Percentiles rank a stretch among this genome's conserved stretches.
These are phyloP conservation scores for Cnemophilus loriae DNA, from an alignment of 2,113 vertebrate genomes.

Conservation along the genomic window DNA sequence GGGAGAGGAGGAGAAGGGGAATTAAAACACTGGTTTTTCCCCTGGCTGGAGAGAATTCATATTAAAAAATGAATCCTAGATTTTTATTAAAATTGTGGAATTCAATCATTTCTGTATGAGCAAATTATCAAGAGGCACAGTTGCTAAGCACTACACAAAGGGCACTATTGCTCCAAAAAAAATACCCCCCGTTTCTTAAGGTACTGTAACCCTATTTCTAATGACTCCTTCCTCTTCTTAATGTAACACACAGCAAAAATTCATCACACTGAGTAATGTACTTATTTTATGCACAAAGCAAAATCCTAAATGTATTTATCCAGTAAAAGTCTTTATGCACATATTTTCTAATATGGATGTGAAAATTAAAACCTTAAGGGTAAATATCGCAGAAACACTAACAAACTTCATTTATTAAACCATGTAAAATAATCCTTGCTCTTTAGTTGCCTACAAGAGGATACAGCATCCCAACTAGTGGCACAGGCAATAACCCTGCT, in stretches of 20 bases:
- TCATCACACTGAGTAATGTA: slow-evolving; percentile 67
- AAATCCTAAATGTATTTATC: slow-evolving; percentile 59
- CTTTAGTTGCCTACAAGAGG: slow-evolving; percentile 28
- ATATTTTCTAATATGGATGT: slow-evolving; percentile 57
- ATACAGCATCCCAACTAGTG: slow-evolving; percentile 38
- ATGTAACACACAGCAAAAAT: slow-evolving; percentile 33
- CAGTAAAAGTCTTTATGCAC: slow-evolving; percentile 52
- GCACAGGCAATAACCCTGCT: slow-evolving; percentile 55
- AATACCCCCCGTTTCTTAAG: background rate
- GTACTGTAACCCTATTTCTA: background rate
- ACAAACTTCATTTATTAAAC: slow-evolving; percentile 58
- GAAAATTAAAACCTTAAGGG: slow-evolving; percentile 66
- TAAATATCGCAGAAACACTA: slow-evolving; percentile 40
- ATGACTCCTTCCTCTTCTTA: background rate
- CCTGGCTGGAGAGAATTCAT: background rate
- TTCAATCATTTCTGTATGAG: background rate
- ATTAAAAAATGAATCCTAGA: background rate
- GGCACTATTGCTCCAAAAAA: background rate
- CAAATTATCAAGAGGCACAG: background rate
- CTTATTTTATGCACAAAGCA: slow-evolving; percentile 66
- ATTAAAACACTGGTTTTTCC: background rate
- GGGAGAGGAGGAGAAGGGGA: background rate
- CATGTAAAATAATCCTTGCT: slow-evolving; percentile 53
- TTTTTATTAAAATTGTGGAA: slow-evolving; percentile 7
- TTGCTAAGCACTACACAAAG: background rate